phyloP scores from a whole-genome alignment of 2,113 vertebrate species.

The Actinemys pallida region DNA sequence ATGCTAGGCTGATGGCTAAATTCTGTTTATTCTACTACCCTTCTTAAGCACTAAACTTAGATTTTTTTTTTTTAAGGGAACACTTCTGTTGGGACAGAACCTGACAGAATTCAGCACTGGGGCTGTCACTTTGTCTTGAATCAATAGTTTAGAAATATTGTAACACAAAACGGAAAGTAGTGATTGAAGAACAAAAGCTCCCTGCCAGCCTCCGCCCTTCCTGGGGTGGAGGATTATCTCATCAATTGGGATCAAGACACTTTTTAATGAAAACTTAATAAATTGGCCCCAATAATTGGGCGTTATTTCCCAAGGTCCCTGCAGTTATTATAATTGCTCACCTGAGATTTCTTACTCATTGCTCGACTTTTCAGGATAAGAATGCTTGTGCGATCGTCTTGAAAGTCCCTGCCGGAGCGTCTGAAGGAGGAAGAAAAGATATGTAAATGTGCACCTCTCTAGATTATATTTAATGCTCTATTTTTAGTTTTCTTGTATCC shows the following conservation, averaged over 20 bases:
- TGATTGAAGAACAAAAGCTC: constrained; percentile 44
- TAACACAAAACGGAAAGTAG: constrained; percentile 48
- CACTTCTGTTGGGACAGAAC: constrained; percentile 67
- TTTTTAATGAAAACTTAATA: constrained; percentile 59
- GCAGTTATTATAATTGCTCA: constrained; percentile 26
- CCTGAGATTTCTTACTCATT: constrained; percentile 42
- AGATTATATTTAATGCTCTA: constrained; percentile 73
- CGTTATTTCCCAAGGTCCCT: constrained; percentile 24
- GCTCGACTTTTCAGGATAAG: background rate
- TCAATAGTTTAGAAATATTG: constrained; percentile 54
- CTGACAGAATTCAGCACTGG: constrained; percentile 63
- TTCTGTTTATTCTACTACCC: background rate
- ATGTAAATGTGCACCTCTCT: constrained; percentile 60
- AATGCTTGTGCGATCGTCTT: background rate
- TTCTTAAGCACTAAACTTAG: background rate
- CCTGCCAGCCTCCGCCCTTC: constrained; percentile 38
- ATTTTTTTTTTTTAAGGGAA: background rate
- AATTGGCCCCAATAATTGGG: background rate
- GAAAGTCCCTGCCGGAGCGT: background rate
- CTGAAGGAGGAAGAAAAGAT: constrained; percentile 40
- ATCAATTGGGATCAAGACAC: rapidly evolving
- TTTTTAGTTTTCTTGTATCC: constrained; percentile 80
- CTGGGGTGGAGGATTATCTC: background rate
- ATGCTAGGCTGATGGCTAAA: background rate
- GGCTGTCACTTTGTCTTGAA: constrained; percentile 66